A percentile compares a stretch with the other conserved stretches of the same genome.
Conservation (phyloP, 2,113 vertebrate species). For the Jaculus jaculus region DNA sequence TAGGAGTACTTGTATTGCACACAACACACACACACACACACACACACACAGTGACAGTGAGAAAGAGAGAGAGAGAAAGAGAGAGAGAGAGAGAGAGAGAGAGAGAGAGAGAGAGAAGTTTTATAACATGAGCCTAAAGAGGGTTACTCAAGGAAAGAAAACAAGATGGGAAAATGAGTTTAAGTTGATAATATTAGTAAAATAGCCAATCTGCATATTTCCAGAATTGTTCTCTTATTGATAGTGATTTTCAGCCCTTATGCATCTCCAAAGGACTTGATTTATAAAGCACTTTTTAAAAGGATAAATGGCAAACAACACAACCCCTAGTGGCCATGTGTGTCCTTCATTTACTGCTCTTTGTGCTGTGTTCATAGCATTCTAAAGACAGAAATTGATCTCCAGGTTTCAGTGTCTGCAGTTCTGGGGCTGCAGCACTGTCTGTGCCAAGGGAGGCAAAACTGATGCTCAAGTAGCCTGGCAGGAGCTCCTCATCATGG, state of each 20-base stretch:
- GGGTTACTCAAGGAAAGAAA: neutral
- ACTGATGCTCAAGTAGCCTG: neutral
- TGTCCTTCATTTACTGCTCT: neutral
- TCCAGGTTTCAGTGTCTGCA: neutral
- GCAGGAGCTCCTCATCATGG: neutral
- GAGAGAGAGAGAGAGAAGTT: too few species aligned
- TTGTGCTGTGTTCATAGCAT: neutral
- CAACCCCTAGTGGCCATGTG: neutral
- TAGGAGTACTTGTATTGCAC: neutral
- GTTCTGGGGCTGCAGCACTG: too few species aligned
- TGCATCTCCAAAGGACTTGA: neutral
- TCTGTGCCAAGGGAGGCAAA: neutral
- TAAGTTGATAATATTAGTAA: neutral
- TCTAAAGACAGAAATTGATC: neutral
- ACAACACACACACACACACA: neutral
- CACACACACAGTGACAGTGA: too few species aligned
- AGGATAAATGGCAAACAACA: neutral
- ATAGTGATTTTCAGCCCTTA: neutral
- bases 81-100: too few species aligned
- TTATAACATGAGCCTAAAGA: neutral
- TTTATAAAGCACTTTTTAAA: constrained; percentile 4
- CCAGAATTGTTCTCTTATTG: neutral
- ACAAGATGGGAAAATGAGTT: neutral
- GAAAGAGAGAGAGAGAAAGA: too few species aligned
- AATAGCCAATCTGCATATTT: neutral